Evolutionary conservation across 2,888 invertebrate genomes (phyloP).

Genomic region (Chalcosyrphus nemorum): DNA sequence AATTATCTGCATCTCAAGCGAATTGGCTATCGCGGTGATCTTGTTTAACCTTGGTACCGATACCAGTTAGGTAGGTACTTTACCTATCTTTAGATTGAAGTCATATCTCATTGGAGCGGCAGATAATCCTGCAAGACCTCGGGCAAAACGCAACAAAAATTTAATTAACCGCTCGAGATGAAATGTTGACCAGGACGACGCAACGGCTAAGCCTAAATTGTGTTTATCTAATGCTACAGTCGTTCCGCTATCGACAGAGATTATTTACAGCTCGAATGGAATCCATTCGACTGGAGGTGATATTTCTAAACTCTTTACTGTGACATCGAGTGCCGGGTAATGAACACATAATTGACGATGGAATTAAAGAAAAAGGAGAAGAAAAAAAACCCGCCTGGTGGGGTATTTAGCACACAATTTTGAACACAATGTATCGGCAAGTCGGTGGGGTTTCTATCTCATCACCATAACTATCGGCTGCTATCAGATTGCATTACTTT

Average conservation of each 20-base stretch:
- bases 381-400: not conserved
- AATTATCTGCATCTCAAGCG: conserved; percentile 34
- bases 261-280: conserved; percentile 18
- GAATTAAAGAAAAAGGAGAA: not conserved
- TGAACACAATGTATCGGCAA: not conserved
- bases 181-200: not conserved
- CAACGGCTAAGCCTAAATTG: not conserved
- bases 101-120: not conserved
- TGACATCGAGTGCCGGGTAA: not conserved
- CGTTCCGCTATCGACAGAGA: not conserved
- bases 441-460: not conserved
- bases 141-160: conserved; percentile 8
- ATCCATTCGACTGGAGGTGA: conserved; percentile 9
- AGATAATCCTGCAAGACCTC: not conserved
- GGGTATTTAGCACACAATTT: conserved; percentile 14
- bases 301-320: conserved; percentile 11
- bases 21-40: not conserved
- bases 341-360: not conserved
- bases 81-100: not conserved
- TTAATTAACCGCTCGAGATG: conserved; percentile 36
- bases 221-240: conserved; percentile 21
- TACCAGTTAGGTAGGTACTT: conserved; percentile 24
- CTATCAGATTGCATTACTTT: not conserved
- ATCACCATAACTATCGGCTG: not conserved
- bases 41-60: not conserved